phyloP scores from a whole-genome alignment of 2,113 vertebrate genomes.

The Alouatta palliata region DNA sequence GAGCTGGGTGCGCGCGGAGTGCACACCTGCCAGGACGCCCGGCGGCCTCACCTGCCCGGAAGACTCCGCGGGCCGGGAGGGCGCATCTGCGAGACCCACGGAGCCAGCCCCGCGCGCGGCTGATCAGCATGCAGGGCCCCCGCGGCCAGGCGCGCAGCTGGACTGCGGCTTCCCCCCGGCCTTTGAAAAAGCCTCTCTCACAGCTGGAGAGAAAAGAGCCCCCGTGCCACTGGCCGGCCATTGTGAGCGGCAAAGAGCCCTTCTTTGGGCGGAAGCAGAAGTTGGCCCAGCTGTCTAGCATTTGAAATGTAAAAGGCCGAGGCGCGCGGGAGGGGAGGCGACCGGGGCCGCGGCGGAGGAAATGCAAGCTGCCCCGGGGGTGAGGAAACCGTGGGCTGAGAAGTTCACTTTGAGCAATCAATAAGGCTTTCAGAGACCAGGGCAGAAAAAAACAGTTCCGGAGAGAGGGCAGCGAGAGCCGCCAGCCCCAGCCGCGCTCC shows the following conservation, averaged over 20 bases:
- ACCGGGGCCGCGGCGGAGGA: conserved; percentile 76
- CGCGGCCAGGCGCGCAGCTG: conserved; percentile 82
- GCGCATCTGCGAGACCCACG: conserved; percentile 81
- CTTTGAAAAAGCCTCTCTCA: conserved; percentile 84
- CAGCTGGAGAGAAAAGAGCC: conserved; percentile 87
- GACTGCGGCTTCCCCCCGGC: conserved; percentile 83
- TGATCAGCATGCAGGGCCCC: conserved; percentile 82
- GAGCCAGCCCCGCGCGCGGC: conserved; percentile 81
- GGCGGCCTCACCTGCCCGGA: conserved; percentile 84
- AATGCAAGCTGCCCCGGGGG: conserved; percentile 76
- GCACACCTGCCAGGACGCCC: conserved; percentile 84
- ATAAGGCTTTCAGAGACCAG: conserved; percentile 70
- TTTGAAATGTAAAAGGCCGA: conserved; percentile 80
- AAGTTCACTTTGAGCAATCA: conserved; percentile 72
- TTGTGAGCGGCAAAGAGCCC: conserved; percentile 84
- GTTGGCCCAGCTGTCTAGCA: conserved; percentile 87
- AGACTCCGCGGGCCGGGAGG: conserved; percentile 66
- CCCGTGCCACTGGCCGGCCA: conserved; percentile 82
- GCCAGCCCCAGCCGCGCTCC: neutral
- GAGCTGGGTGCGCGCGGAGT: rapidly evolving
- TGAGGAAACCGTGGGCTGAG: conserved; percentile 61
- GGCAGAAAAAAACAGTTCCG: conserved; percentile 59
- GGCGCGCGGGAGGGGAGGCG: conserved; percentile 67
- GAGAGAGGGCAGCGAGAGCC: conserved; percentile 27
- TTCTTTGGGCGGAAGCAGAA: conserved; percentile 85